Evolutionary conservation across 2,113 vertebrate species (phyloP).

Genomic region (Apistogramma diplotaenia): DNA sequence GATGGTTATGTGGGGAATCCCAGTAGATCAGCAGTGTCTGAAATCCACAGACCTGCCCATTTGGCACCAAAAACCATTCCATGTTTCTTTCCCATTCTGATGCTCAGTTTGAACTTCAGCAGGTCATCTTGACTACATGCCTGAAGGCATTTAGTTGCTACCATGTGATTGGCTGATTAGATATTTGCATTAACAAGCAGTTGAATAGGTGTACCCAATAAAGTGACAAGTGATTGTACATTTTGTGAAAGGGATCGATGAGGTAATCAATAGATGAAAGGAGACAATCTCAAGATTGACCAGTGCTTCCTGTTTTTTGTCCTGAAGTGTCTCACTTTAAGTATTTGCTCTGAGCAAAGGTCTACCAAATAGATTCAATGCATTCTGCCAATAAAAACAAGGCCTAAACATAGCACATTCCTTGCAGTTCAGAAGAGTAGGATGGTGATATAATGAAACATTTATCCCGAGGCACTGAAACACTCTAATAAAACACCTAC

Average conservation of each 20-base stretch:
- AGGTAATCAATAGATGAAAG: no score
- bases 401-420: neutral
- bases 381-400: neutral
- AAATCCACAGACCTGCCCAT: neutral
- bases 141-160: neutral
- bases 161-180: neutral
- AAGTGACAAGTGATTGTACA: neutral
- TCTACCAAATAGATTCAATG: neutral
- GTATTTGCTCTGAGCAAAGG: neutral
- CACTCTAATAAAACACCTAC: slow-evolving; percentile 27
- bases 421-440: neutral
- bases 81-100: neutral
- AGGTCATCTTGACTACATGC: neutral
- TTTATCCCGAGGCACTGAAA: slow-evolving; percentile 7
- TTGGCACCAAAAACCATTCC: neutral
- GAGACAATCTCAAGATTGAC: no score
- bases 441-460: slow-evolving; percentile 4
- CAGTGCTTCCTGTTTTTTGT: no score
- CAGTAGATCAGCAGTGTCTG: neutral
- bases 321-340: neutral
- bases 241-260: neutral
- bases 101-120: neutral
- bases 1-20: neutral
- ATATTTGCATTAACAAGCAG: neutral
- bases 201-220: neutral